Base-by-base conservation (phyloP, 2,797 vertebrate genomes). In the Darevskia mixta region DNA sequence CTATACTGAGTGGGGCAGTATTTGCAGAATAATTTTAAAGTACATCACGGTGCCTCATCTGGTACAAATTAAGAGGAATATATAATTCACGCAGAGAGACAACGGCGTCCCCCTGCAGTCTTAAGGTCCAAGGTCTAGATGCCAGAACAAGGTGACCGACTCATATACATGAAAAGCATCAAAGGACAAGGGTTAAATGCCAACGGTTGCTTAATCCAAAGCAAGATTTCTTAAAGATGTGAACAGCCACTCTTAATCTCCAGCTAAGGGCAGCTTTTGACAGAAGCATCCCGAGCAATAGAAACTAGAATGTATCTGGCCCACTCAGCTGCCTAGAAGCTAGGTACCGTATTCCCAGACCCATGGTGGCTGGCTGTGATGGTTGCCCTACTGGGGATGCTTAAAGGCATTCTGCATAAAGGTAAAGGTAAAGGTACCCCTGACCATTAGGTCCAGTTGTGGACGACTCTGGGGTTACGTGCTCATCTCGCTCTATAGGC, bases 41-140 rank as follows among this genome's bases (percentile, higher is more conserved):
- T 29, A 80, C 94, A 94, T 95, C 92, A 92, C 87, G 87, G 94
- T 95, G 95, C 73, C 94, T 95, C 98, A 98, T 98, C 97, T 98
- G 98, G 97, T 97, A 97, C 92, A 97, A 81, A 95, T 98, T 98
- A 99, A 97, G 92, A 86, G 90, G 91, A 97, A 97, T 97, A 98
- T 97, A 97, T 98, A 98, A 97, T 95, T 96, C 79, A 85, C 78
- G 85, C 82, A 95, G 90, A 85, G 96, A 97, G 97, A 96, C 96
- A 97, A 98, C 96, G 97, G 86, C 91, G 95, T 91, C 91, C 94
- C 96, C 95, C 95, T 94, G 95, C 96, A 95, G 96, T 95, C 96
- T 93, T 72, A 90, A 94, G 96, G 97, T 97, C 97, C 95, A 94
- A 96, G 97, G 98, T 98, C 98, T 97, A 98, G 97, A 98, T 97